Conservation (phyloP, 2,888 invertebrate genomes). For the Leptinotarsa haldemani region DNA sequence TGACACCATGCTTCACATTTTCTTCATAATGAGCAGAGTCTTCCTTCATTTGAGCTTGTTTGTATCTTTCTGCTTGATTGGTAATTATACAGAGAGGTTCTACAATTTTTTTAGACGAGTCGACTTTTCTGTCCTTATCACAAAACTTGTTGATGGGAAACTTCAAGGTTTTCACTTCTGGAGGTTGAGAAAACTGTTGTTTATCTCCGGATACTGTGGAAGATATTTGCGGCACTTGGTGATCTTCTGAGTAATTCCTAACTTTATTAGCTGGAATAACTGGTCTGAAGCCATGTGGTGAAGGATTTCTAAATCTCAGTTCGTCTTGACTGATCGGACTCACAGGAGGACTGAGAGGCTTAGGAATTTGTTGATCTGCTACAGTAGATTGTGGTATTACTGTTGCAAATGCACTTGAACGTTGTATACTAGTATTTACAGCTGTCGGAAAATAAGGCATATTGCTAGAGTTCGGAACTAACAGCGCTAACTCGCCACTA, state of each 20-base stretch:
- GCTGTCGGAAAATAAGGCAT: conserved; percentile 65
- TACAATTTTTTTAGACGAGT: conserved; percentile 52
- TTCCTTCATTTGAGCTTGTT: conserved; percentile 60
- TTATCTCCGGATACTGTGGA: conserved; percentile 47
- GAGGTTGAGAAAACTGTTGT: conserved; percentile 40
- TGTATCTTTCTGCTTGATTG: conserved; percentile 61
- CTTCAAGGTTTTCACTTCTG: conserved; percentile 59
- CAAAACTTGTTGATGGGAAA: conserved; percentile 57
- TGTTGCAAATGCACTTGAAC: conserved; percentile 68
- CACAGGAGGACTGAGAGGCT: conserved; percentile 72
- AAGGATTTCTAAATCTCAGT: conserved; percentile 43
- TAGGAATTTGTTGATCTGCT: conserved; percentile 39
- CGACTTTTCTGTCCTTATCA: conserved; percentile 38
- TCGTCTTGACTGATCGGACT: conserved; percentile 68
- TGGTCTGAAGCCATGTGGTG: conserved; percentile 60
- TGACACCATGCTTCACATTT: conserved; percentile 57
- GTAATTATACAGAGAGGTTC: conserved; percentile 64
- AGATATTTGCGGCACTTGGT: conserved; percentile 58
- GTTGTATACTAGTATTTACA: conserved; percentile 40
- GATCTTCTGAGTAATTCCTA: conserved; percentile 49
- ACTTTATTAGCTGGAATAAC: conserved; percentile 50
- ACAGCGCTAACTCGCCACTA: conserved; percentile 75
- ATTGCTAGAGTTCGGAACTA: conserved; percentile 72
- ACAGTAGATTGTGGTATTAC: conserved; percentile 57
- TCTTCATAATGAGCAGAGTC: conserved; percentile 61